A percentile compares a stretch with the other conserved stretches of the same genome.
Conservation (phyloP, 2,113 vertebrate species). For the Fregetta grallaria region DNA sequence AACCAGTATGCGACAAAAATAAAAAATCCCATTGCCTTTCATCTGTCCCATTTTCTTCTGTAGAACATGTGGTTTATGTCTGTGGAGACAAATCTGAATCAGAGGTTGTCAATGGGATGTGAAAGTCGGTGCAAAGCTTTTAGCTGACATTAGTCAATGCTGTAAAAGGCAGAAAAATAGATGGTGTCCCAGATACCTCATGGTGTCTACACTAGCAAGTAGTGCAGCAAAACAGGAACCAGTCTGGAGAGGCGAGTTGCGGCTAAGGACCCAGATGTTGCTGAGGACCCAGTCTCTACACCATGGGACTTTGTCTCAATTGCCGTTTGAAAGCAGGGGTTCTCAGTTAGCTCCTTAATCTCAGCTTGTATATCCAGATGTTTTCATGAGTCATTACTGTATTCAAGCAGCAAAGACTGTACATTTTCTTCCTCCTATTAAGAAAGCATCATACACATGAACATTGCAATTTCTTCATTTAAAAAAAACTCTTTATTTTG, state of each 20-base stretch:
- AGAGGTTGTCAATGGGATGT: background rate
- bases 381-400: background rate
- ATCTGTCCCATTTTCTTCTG: background rate
- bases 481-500: background rate
- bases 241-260: background rate
- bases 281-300: background rate
- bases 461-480: background rate
- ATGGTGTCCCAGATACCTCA: background rate
- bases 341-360: background rate
- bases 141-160: background rate
- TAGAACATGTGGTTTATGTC: background rate
- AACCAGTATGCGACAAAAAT: background rate
- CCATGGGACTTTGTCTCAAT: background rate
- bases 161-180: background rate
- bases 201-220: background rate
- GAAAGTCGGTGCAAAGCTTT: background rate
- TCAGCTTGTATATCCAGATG: background rate
- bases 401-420: background rate
- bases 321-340: background rate
- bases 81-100: background rate
- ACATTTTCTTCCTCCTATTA: background rate
- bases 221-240: background rate
- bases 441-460: background rate
- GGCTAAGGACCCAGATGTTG: background rate
- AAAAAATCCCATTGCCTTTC: background rate